A percentile compares a stretch with the other conserved stretches of the same genome.
phyloP scores from a whole-genome alignment of 1,140 invertebrate species.

The Cyrtorhinus lividipennis region DNA sequence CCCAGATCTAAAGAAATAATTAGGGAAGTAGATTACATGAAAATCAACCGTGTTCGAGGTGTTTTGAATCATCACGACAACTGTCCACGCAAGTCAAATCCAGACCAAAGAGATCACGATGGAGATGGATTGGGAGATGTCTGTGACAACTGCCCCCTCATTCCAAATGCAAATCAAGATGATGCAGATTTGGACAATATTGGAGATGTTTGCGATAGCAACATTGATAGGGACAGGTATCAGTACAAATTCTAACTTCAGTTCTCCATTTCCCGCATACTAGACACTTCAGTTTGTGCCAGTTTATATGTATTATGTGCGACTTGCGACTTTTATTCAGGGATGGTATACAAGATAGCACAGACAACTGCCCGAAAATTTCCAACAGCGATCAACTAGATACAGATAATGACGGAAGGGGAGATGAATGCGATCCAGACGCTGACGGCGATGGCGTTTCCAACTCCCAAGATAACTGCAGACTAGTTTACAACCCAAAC shows the following conservation, averaged over 20 bases:
- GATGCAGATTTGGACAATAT: constrained; percentile 56
- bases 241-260: too few relatives aligned
- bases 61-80: constrained; percentile 58
- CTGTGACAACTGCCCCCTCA: constrained; percentile 67
- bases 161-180: constrained; percentile 52
- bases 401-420: constrained; percentile 52
- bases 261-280: neutral
- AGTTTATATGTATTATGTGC: neutral
- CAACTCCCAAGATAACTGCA: constrained; percentile 69
- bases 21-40: too few relatives aligned
- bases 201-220: constrained; percentile 55
- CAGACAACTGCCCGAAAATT: constrained; percentile 60
- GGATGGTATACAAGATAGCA: constrained; percentile 55
- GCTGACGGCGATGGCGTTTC: constrained; percentile 61
- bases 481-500: constrained; percentile 58
- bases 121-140: constrained; percentile 61
- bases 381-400: constrained; percentile 63
- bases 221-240: constrained; percentile 49
- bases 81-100: constrained; percentile 51
- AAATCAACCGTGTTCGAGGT: too few relatives aligned
- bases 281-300: neutral
- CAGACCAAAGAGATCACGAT: constrained; percentile 57
- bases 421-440: constrained; percentile 72
- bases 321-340: constrained; percentile 29
- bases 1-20: too few relatives aligned